Evolutionary conservation across 2,113 vertebrate species (phyloP), one percentile per base, ranked within the genome.

Genomic region (Cygnus atratus): DNA sequence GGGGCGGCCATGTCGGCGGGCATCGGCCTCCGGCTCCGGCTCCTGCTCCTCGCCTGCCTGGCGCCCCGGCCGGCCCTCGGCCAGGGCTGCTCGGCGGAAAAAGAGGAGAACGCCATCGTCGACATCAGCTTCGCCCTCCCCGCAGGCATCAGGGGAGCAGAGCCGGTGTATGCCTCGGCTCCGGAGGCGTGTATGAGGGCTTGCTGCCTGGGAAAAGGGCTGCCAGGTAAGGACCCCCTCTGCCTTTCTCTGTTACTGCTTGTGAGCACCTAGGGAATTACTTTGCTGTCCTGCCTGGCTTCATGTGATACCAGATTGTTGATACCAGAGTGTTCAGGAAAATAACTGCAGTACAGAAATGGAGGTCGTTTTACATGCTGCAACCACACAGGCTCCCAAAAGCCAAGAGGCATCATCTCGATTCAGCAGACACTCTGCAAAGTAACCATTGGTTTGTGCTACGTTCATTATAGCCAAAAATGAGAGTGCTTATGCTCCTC

Each of bases 171-270:
- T 15, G 61, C 77, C 1, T 7, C 52, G 2, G 37, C 39, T 21
- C 68, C 70, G 2, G 93, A 61, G 25, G 97, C 96, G 22, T 98
- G 98, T 44, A 8, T 93, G 3, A 44, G 72, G 20, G 28, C 80
- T 15, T 98, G 98, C 97, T 98, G 98, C 81, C 93, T 89, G 5
- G 96, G 87, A 28, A n/a, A 10, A 12, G 57, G 58, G 57, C 93
- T 97, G 22, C 17, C 93, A 97, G 98, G 98, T 98, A 95, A 97
- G 21, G 31, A 15, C n/a, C 12, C 35, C 10, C 55, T 21, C 8
- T 5, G 20, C 13, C 9, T 18, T 44, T 10, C 10, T 8, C 81
- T 16, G 3, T 7, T 6, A 0, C 50, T 9, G 24, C 21, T 2
- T 13, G 1, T 11, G 4, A 15, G 8, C 26, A 0, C 20, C 29